Percentiles rank a stretch among this genome's conserved stretches.
phyloP scores from a whole-genome alignment of 2,797 vertebrate species.

The Pampus argenteus region DNA sequence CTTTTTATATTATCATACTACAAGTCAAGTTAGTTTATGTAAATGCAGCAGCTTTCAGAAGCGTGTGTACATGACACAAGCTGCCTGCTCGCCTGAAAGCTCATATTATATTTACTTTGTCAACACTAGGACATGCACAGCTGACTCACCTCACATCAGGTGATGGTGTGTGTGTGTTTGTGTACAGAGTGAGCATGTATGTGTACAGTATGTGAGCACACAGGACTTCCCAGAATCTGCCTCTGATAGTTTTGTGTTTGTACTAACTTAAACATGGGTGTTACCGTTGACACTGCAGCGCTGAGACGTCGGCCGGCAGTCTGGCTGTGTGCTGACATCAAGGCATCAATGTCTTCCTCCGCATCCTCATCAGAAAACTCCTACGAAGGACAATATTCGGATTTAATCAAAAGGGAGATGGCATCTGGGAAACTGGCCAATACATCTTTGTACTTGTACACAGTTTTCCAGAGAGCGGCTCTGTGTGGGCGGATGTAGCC shows the following conservation, averaged over 20 bases:
- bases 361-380: slow-evolving; percentile 86
- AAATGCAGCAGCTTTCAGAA: slow-evolving; percentile 29
- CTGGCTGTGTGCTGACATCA: slow-evolving; percentile 85
- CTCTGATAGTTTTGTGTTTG: slow-evolving; percentile 19
- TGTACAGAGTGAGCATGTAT: not conserved
- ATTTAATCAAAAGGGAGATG: slow-evolving; percentile 48
- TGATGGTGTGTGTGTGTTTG: slow-evolving; percentile 14
- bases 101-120: slow-evolving; percentile 53
- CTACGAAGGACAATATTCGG: slow-evolving; percentile 70
- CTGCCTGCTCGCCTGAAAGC: slow-evolving; percentile 5
- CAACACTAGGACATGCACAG: slow-evolving; percentile 36
- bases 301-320: slow-evolving; percentile 75
- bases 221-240: slow-evolving; percentile 2
- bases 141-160: slow-evolving; percentile 32
- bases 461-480: slow-evolving; percentile 31
- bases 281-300: slow-evolving; percentile 90
- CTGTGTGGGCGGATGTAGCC: slow-evolving; percentile 56
- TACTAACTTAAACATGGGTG: slow-evolving; percentile 26
- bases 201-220: slow-evolving; percentile 16
- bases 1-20: slow-evolving; percentile 9
- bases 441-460: slow-evolving; percentile 19
- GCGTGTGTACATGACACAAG: slow-evolving; percentile 14
- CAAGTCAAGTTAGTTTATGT: slow-evolving; percentile 29
- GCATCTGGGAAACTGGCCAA: slow-evolving; percentile 35
- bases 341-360: slow-evolving; percentile 89